Conservation (phyloP, 2,113 vertebrate species). For the Athene noctua region DNA sequence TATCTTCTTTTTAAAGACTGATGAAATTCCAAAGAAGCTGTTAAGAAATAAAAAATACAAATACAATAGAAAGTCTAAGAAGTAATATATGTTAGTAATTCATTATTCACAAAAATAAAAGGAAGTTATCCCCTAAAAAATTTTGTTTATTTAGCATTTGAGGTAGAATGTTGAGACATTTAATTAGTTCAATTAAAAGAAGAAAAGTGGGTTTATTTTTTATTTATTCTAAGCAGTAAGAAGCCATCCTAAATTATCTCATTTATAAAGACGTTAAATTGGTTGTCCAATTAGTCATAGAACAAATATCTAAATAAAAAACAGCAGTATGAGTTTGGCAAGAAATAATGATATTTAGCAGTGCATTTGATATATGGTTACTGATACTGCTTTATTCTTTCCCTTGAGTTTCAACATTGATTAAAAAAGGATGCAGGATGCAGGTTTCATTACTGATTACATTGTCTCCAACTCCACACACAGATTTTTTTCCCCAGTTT, state of each 20-base stretch:
- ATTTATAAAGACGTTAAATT: background rate
- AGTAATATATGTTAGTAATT: background rate
- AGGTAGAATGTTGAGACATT: background rate
- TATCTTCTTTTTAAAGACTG: background rate
- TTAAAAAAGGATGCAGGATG: background rate
- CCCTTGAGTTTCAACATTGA: slow-evolving; percentile 20
- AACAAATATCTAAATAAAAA: slow-evolving; percentile 12
- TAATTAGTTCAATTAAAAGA: background rate
- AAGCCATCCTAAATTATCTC: background rate
- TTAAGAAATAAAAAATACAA: background rate
- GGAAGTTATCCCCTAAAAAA: background rate
- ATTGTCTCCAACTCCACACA: background rate
- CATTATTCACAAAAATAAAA: background rate
- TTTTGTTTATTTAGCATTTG: background rate
- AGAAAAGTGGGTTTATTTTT: background rate
- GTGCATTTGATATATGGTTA: background rate
- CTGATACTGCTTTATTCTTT: background rate
- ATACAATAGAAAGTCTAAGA: background rate
- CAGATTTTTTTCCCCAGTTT: background rate
- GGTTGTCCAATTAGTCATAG: background rate
- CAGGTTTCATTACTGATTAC: slow-evolving; percentile 19
- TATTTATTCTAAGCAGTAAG: background rate
- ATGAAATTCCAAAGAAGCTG: background rate
- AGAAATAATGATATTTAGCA: slow-evolving; percentile 1
- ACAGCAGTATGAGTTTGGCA: background rate